Evolutionary conservation across 1,140 invertebrate genomes (phyloP), one percentile per base, ranked within the genome.

Genomic region (Octopus bimaculoides): DNA sequence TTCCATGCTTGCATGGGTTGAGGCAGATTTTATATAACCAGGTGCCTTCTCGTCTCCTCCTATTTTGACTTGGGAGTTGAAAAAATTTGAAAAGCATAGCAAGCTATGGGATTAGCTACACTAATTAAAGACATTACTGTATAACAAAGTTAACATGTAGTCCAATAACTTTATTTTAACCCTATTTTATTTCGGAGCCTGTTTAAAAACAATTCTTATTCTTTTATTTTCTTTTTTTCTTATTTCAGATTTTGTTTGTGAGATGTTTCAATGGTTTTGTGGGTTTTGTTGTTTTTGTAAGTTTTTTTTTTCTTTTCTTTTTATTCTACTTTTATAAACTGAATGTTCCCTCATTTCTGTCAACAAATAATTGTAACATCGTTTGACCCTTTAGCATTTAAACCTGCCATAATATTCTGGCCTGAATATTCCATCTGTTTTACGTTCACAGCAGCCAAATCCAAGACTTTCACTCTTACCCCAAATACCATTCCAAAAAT

Each of bases 191-290:
- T 41, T 41, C 26, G 3, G 26, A 41, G 26, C 26, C 26, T 41
- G 26, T 41, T 41, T 41, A 41, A 41, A 41, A 41, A 41, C 26
- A 41, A 41, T 61, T 61, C 17, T 61, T 61, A n/a, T 9, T 71
- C 26, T 71, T 71, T 71, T 12, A n/a, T 71, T 9, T 71, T 17
- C 26, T 71, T 9, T 71, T 69, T 71, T n/a, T 12, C 56, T 17
- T 17, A 61, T 61, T 61, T 3, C 66, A 71, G 66, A 14, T 71
- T 71, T 71, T 71, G 66, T 14, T 6, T 5, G 5, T 71, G 9
- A 9, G 66, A 20, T n/a, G 17, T 17, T 71, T 71, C 66, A 71
- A 71, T 71, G 66, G 66, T 71, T 71, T 71, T 71, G 66, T 71
- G 7, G 9, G 5, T 14, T 5, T 71, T 71, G 17, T 71, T 71